phyloP scores from a whole-genome alignment of 2,797 vertebrate genomes.

The Tapirus indicus region DNA sequence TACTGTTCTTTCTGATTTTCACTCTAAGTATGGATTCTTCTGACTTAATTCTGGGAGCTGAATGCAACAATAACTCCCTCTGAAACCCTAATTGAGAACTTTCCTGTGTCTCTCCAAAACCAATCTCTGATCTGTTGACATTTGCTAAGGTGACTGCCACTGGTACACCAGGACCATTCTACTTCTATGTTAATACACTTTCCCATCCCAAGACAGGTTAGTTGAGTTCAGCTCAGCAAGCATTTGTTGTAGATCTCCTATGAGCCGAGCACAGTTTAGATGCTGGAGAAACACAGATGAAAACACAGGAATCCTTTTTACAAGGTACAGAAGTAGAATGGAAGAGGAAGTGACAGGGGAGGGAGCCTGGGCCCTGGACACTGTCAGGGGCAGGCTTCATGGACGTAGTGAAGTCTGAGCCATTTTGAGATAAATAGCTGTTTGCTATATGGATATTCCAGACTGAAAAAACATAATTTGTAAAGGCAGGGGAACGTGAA shows the following conservation, averaged over 20 bases:
- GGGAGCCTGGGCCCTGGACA: neutral
- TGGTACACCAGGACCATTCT: neutral
- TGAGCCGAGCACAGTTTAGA: neutral
- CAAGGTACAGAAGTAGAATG: neutral
- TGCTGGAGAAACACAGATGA: neutral
- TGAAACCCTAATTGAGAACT: neutral
- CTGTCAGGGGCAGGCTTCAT: neutral
- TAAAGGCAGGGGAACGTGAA: neutral
- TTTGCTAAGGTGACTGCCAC: neutral
- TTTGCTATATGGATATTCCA: conserved; percentile 21
- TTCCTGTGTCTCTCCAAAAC: neutral
- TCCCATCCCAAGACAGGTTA: neutral
- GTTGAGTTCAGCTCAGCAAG: neutral
- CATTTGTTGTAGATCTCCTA: neutral
- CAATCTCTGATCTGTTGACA: neutral
- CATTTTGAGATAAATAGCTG: neutral
- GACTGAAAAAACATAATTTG: neutral
- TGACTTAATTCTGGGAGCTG: neutral
- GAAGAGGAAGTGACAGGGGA: neutral
- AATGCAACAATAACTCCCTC: neutral
- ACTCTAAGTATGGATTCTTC: neutral
- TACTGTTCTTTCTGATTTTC: conserved; percentile 3
- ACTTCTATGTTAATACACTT: neutral
- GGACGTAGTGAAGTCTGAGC: neutral
- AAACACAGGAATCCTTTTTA: neutral